phyloP scores from a whole-genome alignment of 1,140 invertebrate species.

The Scaptomyza pallida region DNA sequence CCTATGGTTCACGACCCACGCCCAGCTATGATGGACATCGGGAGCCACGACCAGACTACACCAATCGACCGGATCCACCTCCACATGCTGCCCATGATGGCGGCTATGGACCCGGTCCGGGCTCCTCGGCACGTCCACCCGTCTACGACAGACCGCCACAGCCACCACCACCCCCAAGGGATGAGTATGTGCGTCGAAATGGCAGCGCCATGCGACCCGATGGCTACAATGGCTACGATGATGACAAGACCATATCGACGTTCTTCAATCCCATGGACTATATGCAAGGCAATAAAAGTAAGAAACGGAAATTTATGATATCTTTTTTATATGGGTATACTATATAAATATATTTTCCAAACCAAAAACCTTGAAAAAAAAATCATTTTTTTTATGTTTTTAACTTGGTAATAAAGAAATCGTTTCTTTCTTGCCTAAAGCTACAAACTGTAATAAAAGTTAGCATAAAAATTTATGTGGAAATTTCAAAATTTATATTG shows the following conservation, averaged over 20 bases:
- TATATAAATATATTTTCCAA: too few relatives aligned
- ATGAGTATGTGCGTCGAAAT: conserved; percentile 74
- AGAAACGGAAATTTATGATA: too few relatives aligned
- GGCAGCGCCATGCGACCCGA: conserved; percentile 63
- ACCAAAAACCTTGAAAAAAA: too few relatives aligned
- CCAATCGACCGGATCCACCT: conserved; percentile 75
- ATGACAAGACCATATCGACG: conserved; percentile 80
- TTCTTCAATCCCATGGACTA: conserved; percentile 83
- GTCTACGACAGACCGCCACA: conserved; percentile 30
- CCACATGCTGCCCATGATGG: conserved; percentile 29
- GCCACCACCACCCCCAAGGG: conserved; percentile 35
- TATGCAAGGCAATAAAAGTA: conserved; percentile 56
- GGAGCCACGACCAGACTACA: conserved; percentile 71
- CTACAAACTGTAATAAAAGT: too few relatives aligned
- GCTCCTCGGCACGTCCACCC: conserved; percentile 51
- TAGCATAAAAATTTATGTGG: too few relatives aligned
- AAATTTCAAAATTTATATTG: too few relatives aligned
- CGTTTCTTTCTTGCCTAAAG: not conserved
- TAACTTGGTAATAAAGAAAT: not conserved
- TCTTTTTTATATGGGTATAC: too few relatives aligned
- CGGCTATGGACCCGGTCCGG: conserved; percentile 44
- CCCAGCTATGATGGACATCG: conserved; percentile 52
- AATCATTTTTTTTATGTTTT: too few relatives aligned
- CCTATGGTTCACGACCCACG: conserved; percentile 58
- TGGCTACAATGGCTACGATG: conserved; percentile 65